Evolutionary conservation across 1,140 invertebrate species (phyloP).

Genomic region (Musca domestica): DNA sequence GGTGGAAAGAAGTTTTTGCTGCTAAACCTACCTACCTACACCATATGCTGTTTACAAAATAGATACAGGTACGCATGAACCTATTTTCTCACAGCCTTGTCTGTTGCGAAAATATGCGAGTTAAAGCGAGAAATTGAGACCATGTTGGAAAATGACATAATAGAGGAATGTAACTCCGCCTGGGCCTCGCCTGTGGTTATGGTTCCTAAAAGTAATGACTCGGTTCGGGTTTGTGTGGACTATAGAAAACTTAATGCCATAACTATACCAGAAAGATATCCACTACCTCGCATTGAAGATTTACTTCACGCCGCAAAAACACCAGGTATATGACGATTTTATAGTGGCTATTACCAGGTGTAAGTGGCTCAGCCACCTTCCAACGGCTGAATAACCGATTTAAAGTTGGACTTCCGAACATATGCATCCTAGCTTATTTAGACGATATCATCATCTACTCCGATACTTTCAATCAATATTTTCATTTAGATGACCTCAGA

Average conservation of each 20-base stretch:
- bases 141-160: too few species aligned
- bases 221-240: too few species aligned
- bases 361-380: neutral
- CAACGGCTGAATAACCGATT: neutral
- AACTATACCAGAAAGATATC: too few species aligned
- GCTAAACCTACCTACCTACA: neutral
- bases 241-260: too few species aligned
- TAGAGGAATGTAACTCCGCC: too few species aligned
- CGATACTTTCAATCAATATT: neutral
- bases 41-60: too few species aligned
- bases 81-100: constrained; percentile 37
- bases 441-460: constrained; percentile 12
- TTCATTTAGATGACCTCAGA: too few species aligned
- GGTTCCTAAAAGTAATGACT: too few species aligned
- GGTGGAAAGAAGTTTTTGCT: neutral
- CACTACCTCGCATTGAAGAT: too few species aligned
- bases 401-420: neutral
- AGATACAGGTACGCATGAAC: constrained; percentile 25
- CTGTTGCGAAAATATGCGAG: constrained; percentile 25
- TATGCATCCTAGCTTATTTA: neutral
- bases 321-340: neutral
- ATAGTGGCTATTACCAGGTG: constrained; percentile 1
- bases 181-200: neutral
- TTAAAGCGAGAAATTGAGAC: too few species aligned
- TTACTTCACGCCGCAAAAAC: neutral